Base-by-base conservation (phyloP, 2,797 vertebrate genomes). In the Rhabdomys pumilio region DNA sequence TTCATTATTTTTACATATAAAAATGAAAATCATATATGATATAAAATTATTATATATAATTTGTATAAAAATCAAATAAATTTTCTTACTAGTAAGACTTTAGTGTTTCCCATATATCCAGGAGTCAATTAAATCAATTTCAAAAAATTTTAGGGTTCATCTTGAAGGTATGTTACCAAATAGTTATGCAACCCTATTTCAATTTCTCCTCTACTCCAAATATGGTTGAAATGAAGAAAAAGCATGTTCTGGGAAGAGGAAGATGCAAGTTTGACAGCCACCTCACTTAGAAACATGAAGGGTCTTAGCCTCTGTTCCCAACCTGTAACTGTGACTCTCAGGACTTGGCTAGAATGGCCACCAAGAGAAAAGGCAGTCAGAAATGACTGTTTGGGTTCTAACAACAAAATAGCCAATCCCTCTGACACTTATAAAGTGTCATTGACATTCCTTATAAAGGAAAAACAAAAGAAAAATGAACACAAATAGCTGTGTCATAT, bases 51-150 rank as follows among this genome's bases (percentile, higher is more conserved):
- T 44, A 83, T 41, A 57, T 34, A 73, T 73, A 79, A 81, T 59
- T 26, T 63, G 47, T 44, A 69, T 77, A 61, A 76, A 80, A 77
- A 72, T 69, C 15, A 82, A 86, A 53, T n/a, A 91, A 41, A 57
- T 94, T 92, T 24, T 69, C 67, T 90, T 19, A 24, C n/a, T 90
- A 79, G 7, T 79, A 87, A 86, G 55, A 91, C 34, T 89, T 94
- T 79, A 82, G 17, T 93, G n/a, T 69, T 89, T 34, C 8, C 59
- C 4, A 85, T 94, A 96, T 84, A 89, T 38, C n/a, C 47, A 93
- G 11, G 17, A 79, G 3, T 94, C 44, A 41, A n/a, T 84, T 95
- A 47, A 44, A 92, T 3, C 26, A 89, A 94, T 19, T 90, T 96
- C 73, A 31, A 81, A 90, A 91, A 84, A 53, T 26, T 81, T 77